These are phyloP conservation scores for Tetheella fluctuosa DNA, from an alignment of 2,888 invertebrate genomes.

Conservation along the genomic window DNA sequence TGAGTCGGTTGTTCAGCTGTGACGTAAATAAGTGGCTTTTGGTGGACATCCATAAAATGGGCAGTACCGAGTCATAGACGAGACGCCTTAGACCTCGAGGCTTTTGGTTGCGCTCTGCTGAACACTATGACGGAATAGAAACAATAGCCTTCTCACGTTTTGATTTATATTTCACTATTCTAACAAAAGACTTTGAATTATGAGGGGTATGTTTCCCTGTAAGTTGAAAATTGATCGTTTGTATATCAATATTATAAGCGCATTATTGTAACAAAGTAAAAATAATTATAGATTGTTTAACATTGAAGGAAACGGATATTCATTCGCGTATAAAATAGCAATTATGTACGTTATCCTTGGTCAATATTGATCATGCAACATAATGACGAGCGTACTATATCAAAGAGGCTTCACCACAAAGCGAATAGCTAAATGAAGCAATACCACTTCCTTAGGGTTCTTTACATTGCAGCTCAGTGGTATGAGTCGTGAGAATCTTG, in stretches of 20 bases:
- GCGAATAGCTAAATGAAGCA: neutral
- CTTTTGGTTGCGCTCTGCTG: slow-evolving; percentile 66
- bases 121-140: slow-evolving; percentile 59
- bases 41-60: slow-evolving; percentile 32
- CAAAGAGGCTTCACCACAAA: neutral
- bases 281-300: slow-evolving; percentile 9
- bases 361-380: slow-evolving; percentile 6
- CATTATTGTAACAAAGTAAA: neutral
- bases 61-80: slow-evolving; percentile 48
- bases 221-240: too few relatives aligned
- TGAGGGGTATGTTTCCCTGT: slow-evolving; percentile 14
- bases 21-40: slow-evolving; percentile 23
- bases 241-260: neutral
- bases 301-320: slow-evolving; percentile 2
- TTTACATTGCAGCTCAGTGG: neutral
- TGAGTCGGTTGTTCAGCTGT: slow-evolving; percentile 32
- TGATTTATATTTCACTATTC: slow-evolving; percentile 52
- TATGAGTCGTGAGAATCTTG: slow-evolving; percentile 34
- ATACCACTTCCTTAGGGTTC: slow-evolving; percentile 5
- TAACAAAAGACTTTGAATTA: slow-evolving; percentile 24
- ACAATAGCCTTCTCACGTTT: slow-evolving; percentile 69
- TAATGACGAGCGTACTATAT: neutral
- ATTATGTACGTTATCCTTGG: slow-evolving; percentile 5
- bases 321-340: neutral
- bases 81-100: slow-evolving; percentile 46